These are phyloP conservation scores for Achatina immaculata DNA, from an alignment of 1,140 invertebrate genomes.

Conservation along the genomic window DNA sequence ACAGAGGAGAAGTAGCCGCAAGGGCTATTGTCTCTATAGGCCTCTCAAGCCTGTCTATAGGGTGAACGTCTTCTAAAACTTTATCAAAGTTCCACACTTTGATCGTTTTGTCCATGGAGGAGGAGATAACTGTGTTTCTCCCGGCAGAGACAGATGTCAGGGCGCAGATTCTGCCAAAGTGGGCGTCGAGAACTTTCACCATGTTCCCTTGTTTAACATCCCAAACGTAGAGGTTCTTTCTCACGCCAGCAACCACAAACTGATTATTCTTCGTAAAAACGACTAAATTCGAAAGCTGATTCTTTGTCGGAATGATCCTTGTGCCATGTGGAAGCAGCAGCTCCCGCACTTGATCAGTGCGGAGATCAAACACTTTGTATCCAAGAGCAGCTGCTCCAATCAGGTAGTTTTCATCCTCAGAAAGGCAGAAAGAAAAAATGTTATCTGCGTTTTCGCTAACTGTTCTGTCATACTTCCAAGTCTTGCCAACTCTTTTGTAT, in stretches of 20 bases:
- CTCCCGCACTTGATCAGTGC: slow-evolving; percentile 74
- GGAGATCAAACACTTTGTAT: slow-evolving; percentile 74
- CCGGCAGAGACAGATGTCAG: slow-evolving; percentile 82
- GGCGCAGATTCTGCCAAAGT: slow-evolving; percentile 96
- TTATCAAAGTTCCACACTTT: slow-evolving; percentile 99
- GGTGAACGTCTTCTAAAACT: slow-evolving; percentile 97
- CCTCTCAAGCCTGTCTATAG: slow-evolving; percentile 94
- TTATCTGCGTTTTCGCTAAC: slow-evolving; percentile 71
- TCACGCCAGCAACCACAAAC: slow-evolving; percentile 93
- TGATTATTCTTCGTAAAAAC: slow-evolving; percentile 89
- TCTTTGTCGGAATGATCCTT: slow-evolving; percentile 90
- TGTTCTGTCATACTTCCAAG: slow-evolving; percentile 70
- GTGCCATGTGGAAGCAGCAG: slow-evolving; percentile 88
- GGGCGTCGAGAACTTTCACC: slow-evolving; percentile 93
- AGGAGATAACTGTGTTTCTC: slow-evolving; percentile 95
- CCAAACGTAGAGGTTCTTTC: slow-evolving; percentile 97
- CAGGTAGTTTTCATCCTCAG: slow-evolving; percentile 84
- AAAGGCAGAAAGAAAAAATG: slow-evolving; percentile 85
- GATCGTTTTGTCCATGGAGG: slow-evolving; percentile 96
- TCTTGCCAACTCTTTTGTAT: slow-evolving; percentile 61
- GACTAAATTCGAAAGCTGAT: slow-evolving; percentile 71
- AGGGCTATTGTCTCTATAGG: slow-evolving; percentile 88
- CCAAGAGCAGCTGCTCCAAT: slow-evolving; percentile 88
- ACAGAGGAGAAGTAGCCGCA: slow-evolving; percentile 58
- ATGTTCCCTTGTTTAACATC: slow-evolving; percentile 79